Conservation (phyloP, 2,113 vertebrate genomes). For the Pseudonaja textilis region DNA sequence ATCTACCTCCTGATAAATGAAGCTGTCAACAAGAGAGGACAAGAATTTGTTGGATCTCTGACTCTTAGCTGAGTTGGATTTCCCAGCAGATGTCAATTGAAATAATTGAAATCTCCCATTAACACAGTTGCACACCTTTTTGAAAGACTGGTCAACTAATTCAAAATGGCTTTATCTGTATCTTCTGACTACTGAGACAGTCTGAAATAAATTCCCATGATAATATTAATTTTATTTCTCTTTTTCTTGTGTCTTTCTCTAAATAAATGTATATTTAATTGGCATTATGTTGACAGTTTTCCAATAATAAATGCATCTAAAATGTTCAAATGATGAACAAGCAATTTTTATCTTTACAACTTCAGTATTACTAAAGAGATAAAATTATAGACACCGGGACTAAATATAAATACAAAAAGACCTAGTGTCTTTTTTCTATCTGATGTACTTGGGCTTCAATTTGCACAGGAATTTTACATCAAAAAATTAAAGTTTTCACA, state of each 20-base stretch:
- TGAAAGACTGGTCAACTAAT: neutral
- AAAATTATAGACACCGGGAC: neutral
- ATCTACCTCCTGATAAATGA: neutral
- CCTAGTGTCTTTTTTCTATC: neutral
- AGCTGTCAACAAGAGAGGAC: neutral
- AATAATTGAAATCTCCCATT: neutral
- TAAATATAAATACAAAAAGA: neutral
- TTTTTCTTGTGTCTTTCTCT: neutral
- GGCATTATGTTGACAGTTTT: neutral
- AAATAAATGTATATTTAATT: neutral
- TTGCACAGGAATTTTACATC: neutral
- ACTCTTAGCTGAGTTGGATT: neutral
- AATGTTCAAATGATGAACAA: neutral
- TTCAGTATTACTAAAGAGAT: neutral
- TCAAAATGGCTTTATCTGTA: neutral
- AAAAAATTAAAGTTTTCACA: neutral
- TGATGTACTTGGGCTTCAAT: neutral
- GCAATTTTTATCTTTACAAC: neutral
- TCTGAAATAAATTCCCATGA: neutral
- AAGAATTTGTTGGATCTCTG: neutral
- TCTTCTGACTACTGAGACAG: neutral
- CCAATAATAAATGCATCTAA: neutral
- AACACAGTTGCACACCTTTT: neutral
- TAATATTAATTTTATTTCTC: neutral
- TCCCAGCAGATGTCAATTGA: neutral